These are phyloP conservation scores for Hiodon alosoides DNA, from an alignment of 2,113 vertebrate species.

Conservation along the genomic window DNA sequence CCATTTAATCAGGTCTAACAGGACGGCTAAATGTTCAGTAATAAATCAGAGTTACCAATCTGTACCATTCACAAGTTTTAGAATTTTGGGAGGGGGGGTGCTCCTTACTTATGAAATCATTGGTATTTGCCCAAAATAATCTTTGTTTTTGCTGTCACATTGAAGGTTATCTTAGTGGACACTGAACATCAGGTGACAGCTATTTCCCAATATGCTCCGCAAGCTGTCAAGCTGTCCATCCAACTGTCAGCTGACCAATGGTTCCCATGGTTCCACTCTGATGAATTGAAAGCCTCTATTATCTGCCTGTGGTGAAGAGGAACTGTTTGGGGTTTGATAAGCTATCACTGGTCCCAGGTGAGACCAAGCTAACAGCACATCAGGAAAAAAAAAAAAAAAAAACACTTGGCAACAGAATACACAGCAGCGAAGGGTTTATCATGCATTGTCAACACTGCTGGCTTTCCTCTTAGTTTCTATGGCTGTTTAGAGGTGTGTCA, in stretches of 20 bases:
- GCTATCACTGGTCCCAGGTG: constrained; percentile 99
- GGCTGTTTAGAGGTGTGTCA: not conserved
- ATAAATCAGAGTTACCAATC: constrained; percentile 53
- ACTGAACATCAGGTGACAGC: constrained; percentile 94
- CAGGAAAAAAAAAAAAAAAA: constrained; percentile 77
- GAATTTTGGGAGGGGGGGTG: constrained; percentile 3
- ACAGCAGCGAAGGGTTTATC: constrained; percentile 68
- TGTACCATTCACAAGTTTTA: constrained; percentile 46
- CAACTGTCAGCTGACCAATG: constrained; percentile 85
- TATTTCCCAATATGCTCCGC: constrained; percentile 93
- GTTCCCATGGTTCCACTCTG: constrained; percentile 83
- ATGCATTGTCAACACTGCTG: constrained; percentile 57
- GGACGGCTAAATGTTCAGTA: not conserved
- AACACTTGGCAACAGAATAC: constrained; percentile 73
- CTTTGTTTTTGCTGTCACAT: constrained; percentile 84
- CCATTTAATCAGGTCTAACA: not conserved
- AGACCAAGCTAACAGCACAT: constrained; percentile 82
- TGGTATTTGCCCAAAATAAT: constrained; percentile 54
- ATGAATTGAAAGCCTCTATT: constrained; percentile 85
- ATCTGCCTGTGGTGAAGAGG: constrained; percentile 75
- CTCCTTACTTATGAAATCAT: constrained; percentile 45
- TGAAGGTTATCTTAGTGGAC: constrained; percentile 96
- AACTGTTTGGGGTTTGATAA: constrained; percentile 99
- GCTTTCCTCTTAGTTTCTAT: constrained; percentile 13
- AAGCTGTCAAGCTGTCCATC: constrained; percentile 95